A percentile compares a stretch with the other conserved stretches of the same genome.
Evolutionary conservation across 2,888 invertebrate species (phyloP).

Genomic region (Troilus luridus): DNA sequence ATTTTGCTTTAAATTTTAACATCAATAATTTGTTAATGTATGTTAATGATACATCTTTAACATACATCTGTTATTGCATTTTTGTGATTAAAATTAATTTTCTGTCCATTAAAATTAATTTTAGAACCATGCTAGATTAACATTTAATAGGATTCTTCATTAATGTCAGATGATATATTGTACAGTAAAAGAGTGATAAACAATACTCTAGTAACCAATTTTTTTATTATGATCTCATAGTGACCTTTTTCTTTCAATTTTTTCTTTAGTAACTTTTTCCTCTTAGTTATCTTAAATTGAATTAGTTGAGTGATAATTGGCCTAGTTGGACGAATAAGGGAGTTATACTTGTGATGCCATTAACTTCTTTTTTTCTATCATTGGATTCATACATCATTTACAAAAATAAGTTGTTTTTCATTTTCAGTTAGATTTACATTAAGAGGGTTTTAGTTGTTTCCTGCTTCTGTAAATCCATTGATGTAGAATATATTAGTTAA

Average conservation of each 20-base stretch:
- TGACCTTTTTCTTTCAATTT: not conserved
- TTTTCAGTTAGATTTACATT: not conserved
- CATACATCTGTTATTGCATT: no score
- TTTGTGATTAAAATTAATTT: not conserved
- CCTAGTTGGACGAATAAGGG: not conserved
- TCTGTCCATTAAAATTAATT: not conserved
- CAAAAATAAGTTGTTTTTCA: not conserved
- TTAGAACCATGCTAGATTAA: not conserved
- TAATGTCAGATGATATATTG: not conserved
- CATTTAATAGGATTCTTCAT: not conserved
- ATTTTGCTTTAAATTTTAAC: not conserved
- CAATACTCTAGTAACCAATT: not conserved
- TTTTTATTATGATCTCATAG: not conserved
- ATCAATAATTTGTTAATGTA: no score
- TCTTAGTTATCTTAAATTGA: not conserved
- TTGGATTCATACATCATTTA: no score
- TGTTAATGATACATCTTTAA: not conserved
- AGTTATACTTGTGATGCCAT: not conserved
- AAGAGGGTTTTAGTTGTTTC: not conserved
- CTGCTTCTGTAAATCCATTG: not conserved
- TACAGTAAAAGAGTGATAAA: not conserved
- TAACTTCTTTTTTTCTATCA: not conserved
- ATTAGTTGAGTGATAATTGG: not conserved
- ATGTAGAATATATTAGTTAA: not conserved
- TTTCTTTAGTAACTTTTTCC: not conserved